Conservation (phyloP, 2,113 vertebrate species). For the Columba janthina region DNA sequence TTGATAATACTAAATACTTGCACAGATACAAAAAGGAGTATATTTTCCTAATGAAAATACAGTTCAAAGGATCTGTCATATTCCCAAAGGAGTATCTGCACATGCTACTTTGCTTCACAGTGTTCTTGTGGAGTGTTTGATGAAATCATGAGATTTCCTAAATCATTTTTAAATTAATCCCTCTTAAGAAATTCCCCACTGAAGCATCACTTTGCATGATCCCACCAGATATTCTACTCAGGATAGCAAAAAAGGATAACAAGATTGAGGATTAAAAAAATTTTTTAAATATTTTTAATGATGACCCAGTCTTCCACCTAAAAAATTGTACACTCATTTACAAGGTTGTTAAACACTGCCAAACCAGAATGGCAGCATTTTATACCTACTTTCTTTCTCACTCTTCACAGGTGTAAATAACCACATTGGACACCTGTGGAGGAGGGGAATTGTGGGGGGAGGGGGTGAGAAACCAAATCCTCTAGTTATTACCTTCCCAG, state of each 20-base stretch:
- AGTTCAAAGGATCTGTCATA: not conserved
- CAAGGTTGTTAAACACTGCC: conserved; percentile 10
- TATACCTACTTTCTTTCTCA: conserved; percentile 25
- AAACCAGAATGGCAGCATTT: conserved; percentile 64
- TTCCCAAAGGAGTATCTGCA: not conserved
- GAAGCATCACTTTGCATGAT: not conserved
- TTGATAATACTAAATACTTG: not conserved
- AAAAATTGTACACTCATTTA: conserved; percentile 8
- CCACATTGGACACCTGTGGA: conserved; percentile 8
- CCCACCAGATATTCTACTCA: not conserved
- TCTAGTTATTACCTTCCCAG: not conserved
- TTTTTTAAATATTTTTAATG: not conserved
- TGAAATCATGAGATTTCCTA: not conserved
- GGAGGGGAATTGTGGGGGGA: not conserved
- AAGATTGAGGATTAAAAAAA: not conserved
- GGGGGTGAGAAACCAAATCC: no score
- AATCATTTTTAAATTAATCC: not conserved
- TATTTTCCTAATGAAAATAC: conserved; percentile 9
- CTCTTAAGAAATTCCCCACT: not conserved
- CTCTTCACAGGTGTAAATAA: conserved; percentile 39
- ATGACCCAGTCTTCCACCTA: not conserved
- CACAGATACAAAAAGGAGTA: not conserved
- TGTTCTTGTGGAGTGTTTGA: not conserved
- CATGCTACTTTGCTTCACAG: not conserved
- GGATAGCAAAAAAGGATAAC: not conserved